Conservation (phyloP, 2,888 invertebrate species). For the Rhorus exstirpatorius region DNA sequence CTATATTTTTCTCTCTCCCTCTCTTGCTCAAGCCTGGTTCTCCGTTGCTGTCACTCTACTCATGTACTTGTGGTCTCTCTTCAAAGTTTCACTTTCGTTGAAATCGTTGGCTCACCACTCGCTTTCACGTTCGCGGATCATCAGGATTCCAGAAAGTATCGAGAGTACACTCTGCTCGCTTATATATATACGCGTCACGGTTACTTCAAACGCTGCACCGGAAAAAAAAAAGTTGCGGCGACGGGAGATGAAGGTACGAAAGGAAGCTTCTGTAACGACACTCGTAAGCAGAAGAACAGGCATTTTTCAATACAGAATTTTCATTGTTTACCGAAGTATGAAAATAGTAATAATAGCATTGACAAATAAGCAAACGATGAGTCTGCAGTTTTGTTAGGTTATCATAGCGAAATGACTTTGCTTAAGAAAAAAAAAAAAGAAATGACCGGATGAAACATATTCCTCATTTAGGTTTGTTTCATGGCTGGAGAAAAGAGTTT, state of each 20-base stretch:
- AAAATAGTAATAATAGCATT: background rate
- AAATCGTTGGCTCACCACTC: constrained; percentile 71
- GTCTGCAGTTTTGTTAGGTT: background rate
- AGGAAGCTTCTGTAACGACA: constrained; percentile 27
- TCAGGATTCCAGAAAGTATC: constrained; percentile 52
- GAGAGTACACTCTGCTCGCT: background rate
- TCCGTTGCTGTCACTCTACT: background rate
- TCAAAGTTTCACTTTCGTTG: constrained; percentile 68
- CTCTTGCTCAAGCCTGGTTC: background rate
- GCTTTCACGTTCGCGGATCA: constrained; percentile 66
- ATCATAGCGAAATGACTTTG: background rate
- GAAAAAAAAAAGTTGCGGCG: constrained; percentile 25
- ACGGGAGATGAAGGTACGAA: background rate
- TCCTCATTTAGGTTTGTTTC: no score
- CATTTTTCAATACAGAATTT: background rate
- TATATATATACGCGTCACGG: background rate
- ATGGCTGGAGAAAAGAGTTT: no score
- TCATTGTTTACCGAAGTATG: background rate
- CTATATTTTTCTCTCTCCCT: background rate
- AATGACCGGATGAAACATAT: no score
- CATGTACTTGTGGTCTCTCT: constrained; percentile 27
- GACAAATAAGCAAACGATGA: background rate
- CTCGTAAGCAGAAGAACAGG: background rate
- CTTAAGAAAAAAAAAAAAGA: background rate
- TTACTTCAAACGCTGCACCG: no score